phyloP scores from a whole-genome alignment of 1,140 invertebrate species.

The Zaprionus davidi region DNA sequence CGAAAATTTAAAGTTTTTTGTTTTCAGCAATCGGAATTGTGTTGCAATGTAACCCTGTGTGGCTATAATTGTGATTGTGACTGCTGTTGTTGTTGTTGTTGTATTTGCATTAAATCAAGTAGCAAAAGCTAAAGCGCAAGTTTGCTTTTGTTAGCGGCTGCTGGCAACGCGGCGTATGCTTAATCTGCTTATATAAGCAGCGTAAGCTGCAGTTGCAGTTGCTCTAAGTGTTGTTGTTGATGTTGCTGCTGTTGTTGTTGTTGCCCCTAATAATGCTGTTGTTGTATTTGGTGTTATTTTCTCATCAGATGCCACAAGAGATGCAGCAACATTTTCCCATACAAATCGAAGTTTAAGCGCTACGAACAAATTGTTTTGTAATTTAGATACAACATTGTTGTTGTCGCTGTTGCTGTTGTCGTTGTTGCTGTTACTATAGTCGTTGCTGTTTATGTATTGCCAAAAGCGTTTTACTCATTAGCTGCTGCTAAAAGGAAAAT shows the following conservation, averaged over 20 bases:
- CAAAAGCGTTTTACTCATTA: slow-evolving; percentile 74
- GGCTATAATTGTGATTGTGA: not conserved
- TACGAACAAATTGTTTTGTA: slow-evolving; percentile 73
- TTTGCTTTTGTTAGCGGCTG: slow-evolving; percentile 17
- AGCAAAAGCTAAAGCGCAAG: slow-evolving; percentile 8
- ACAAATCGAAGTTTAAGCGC: slow-evolving; percentile 59
- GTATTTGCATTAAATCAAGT: slow-evolving; percentile 32
- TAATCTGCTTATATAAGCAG: slow-evolving; percentile 11
- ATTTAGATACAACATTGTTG: slow-evolving; percentile 47
- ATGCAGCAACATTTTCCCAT: slow-evolving; percentile 71
- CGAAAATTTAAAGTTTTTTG: not conserved
- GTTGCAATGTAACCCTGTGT: slow-evolving; percentile 11
- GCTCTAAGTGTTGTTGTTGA: not conserved
- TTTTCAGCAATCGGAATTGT: not conserved
- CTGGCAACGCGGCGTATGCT: slow-evolving; percentile 12
- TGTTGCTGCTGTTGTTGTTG: not conserved
- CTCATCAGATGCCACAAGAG: slow-evolving; percentile 50
- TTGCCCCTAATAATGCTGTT: not conserved
- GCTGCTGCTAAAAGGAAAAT: slow-evolving; percentile 76
- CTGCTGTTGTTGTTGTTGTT: slow-evolving; percentile 9
- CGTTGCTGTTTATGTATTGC: slow-evolving; percentile 32
- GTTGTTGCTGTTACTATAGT: slow-evolving; percentile 11
- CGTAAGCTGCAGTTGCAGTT: slow-evolving; percentile 2
- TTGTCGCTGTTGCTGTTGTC: slow-evolving; percentile 15
- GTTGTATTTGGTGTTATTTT: slow-evolving; percentile 42